Evolutionary conservation across 2,113 vertebrate species (phyloP).

Genomic region (Condylura cristata): DNA sequence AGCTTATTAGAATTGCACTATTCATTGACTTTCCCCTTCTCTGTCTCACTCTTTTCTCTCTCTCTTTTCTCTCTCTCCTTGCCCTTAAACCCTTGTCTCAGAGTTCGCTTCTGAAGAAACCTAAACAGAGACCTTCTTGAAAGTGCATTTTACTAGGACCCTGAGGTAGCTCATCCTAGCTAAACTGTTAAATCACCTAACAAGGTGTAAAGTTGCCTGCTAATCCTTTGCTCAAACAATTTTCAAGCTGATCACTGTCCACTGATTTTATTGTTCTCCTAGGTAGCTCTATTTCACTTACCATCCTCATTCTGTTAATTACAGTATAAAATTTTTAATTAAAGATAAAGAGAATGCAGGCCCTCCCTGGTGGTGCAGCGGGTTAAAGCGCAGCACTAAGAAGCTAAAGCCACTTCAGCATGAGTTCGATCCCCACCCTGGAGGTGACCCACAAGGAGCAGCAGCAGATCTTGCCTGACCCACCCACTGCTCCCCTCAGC

Average conservation of each 20-base stretch:
- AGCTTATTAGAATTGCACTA: not conserved
- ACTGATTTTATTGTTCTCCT: constrained; percentile 40
- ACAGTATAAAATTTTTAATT: constrained; percentile 49
- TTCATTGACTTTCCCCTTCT: not conserved
- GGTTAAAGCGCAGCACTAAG: no score
- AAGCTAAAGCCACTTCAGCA: no score
- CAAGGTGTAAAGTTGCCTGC: constrained; percentile 2
- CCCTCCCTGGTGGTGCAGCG: no score
- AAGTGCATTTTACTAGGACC: constrained; percentile 9
- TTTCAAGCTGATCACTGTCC: constrained; percentile 15
- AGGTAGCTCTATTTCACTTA: not conserved
- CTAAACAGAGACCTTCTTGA: not conserved
- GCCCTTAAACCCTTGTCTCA: not conserved
- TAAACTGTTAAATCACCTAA: constrained; percentile 55
- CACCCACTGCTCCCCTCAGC: no score
- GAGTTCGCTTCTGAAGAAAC: not conserved
- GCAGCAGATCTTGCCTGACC: no score
- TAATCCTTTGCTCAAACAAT: constrained; percentile 40
- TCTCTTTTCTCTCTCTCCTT: not conserved
- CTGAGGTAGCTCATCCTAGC: constrained; percentile 31
- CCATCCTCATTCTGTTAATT: not conserved
- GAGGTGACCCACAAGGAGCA: no score
- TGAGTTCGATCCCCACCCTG: no score
- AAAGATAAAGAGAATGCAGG: no score
- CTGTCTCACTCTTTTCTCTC: not conserved